Base-by-base conservation (phyloP, 2,888 invertebrate genomes). In the Pecten maximus region DNA sequence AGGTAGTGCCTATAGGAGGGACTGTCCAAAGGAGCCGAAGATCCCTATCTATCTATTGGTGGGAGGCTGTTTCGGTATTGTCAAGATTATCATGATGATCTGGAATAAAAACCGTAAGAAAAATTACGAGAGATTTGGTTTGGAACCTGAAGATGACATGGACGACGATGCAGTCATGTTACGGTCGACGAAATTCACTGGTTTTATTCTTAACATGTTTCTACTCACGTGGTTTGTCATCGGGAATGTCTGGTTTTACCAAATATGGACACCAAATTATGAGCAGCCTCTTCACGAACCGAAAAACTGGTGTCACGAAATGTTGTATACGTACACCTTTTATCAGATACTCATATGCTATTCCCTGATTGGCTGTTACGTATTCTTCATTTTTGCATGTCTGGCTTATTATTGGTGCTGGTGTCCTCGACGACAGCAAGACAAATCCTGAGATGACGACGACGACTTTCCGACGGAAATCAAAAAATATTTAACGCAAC, bases 1-100 rank as follows among this genome's bases (percentile, higher is more conserved):
- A 98, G 98, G 98, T 93, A 97, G 98, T 89, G 98, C 98, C 95
- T 98, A 98, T 97, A 97, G 98, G 91, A 97, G 98, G 39, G 98
- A 98, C 96, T 98, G 98, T 94, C 98, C 98, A 0, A 97, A 97
- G 88, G 98, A 98, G 96, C 98, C 98, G 0, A 97, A 98, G 92
- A 98, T 98, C 93, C 98, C 98, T 0, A 97, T 98, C 40, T 98
- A 98, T 97, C 98, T 98, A 98, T 97, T 98, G 91, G 98, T 98
- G n/a, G 98, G 98, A 0, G 98, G 98, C 0, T 97, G 98, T 16
- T 97, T 98, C 19, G 98, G 98, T 0, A 97, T 98, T 28, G 97
- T 98, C 1, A 98, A 98, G 92, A 92, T 96, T 39, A 89, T 95
- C 35, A 95, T 96, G 40, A 97, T 98, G 96, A 97, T 97, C 91